A percentile compares a stretch with the other conserved stretches of the same genome.
phyloP scores from a whole-genome alignment of 2,888 invertebrate species.

The Volucella bombylans region DNA sequence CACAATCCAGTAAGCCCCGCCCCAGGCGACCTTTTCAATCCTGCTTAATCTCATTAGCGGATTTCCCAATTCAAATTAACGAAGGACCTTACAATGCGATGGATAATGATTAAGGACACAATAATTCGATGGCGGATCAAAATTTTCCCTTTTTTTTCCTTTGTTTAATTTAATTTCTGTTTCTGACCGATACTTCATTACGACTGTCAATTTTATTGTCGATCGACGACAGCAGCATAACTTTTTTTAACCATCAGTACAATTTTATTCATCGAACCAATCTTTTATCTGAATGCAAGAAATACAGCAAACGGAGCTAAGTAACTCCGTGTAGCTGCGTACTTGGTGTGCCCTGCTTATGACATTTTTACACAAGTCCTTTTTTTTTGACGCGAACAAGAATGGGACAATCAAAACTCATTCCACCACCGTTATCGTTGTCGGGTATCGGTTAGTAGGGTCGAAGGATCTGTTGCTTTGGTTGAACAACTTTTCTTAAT shows the following conservation, averaged over 20 bases:
- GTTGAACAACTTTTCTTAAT: slow-evolving; percentile 32
- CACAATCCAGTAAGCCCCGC: too few relatives aligned
- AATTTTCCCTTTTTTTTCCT: background rate
- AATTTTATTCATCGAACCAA: slow-evolving; percentile 29
- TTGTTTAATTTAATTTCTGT: slow-evolving; percentile 63
- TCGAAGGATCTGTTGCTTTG: background rate
- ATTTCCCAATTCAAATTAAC: slow-evolving; percentile 39
- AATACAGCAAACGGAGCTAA: background rate
- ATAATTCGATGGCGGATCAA: slow-evolving; percentile 20
- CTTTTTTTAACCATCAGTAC: slow-evolving; percentile 25
- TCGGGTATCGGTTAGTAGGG: slow-evolving; percentile 30
- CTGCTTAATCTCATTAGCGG: slow-evolving; percentile 50
- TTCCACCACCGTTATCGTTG: slow-evolving; percentile 1
- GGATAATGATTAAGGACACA: slow-evolving; percentile 6
- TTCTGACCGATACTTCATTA: slow-evolving; percentile 67
- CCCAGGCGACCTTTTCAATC: background rate
- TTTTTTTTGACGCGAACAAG: slow-evolving; percentile 33
- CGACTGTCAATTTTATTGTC: background rate
- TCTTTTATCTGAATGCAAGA: background rate
- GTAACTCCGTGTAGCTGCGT: background rate
- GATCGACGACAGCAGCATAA: background rate
- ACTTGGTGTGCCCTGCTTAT: slow-evolving; percentile 38
- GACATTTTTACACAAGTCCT: slow-evolving; percentile 53
- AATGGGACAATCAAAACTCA: slow-evolving; percentile 58
- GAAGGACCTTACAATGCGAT: slow-evolving; percentile 27